Base-by-base conservation (phyloP, 2,797 vertebrate species). In the Typhlichthys eigenmanni region DNA sequence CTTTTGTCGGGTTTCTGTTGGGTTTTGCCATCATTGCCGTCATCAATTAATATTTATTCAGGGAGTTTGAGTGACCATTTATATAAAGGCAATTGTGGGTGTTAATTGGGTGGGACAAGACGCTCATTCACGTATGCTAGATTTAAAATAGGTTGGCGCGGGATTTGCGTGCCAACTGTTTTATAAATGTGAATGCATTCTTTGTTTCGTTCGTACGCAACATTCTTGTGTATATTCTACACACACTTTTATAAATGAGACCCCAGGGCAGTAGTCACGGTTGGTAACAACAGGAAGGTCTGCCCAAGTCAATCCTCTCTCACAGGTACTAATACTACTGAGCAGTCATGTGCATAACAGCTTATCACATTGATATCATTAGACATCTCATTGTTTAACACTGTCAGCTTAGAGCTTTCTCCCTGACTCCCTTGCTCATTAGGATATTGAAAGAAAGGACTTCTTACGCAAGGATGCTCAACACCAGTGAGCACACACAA, bases 281-380 rank as follows among this genome's bases (percentile, higher is more conserved):
- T 59, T 46, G 45, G 68, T 56, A 68, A 64, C 55, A 64, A 55
- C 63, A 75, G 63, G 19, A 60, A 66, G 58, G 57, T 74, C 71
- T 64, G 65, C 47, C 46, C 29, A 16, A 66, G 0, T 5, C 48
- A 24, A 55, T 52, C 66, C 73, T 75, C 58, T 75, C 50, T 56
- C 8, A 4, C 58, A 62, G 63, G 76, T 74, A 43, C 68, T 81
- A 63, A 64, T 62, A 59, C 60, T 45, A 63, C 55, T 0, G 9
- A 72, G 64, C 60, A 63, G 57, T 29, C 66, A 10, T 74, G 58
- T 60, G 58, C 80, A 74, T 64, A 79, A 69, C 54, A 69, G 66
- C 72, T 75, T 76, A 82, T 60, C 53, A 60, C 81, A 77, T 75
- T 78, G 80, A 82, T 83, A 80, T 80, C 82, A 79, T 75, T 55